Evolutionary conservation across 1,140 invertebrate species (phyloP).

Genomic region (Solenopsis fugax): DNA sequence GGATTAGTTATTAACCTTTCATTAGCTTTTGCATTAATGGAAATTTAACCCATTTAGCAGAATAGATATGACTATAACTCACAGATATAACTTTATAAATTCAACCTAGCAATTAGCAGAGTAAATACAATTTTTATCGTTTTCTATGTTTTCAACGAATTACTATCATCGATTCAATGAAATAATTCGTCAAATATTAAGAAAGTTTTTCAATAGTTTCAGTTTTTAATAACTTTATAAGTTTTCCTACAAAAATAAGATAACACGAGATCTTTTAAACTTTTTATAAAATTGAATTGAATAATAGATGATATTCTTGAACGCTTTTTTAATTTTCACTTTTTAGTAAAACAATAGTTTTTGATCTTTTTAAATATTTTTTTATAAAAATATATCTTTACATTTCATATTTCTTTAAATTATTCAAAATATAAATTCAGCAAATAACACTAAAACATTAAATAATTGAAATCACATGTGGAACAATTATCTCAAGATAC

Average conservation of each 20-base stretch:
- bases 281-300: background rate
- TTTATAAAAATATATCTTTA: background rate
- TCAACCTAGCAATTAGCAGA: background rate
- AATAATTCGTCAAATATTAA: slow-evolving; percentile 9
- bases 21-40: slow-evolving; percentile 36
- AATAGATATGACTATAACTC: slow-evolving; percentile 7
- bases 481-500: background rate
- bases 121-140: background rate
- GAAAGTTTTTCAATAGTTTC: background rate
- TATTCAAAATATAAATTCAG: background rate
- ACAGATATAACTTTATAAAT: background rate
- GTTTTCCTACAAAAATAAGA: slow-evolving; percentile 16
- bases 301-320: background rate
- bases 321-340: background rate
- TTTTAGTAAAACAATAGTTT: background rate
- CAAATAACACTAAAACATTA: background rate
- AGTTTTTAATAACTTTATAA: slow-evolving; percentile 2
- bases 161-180: background rate
- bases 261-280: background rate
- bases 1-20: slow-evolving; percentile 9
- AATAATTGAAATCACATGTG: background rate
- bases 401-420: background rate
- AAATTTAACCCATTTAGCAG: slow-evolving; percentile 20
- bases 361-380: background rate
- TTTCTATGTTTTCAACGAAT: background rate